Evolutionary conservation across 2,888 invertebrate species (phyloP), one percentile per base, ranked within the genome.

Genomic region (Himalopsyche anomala): DNA sequence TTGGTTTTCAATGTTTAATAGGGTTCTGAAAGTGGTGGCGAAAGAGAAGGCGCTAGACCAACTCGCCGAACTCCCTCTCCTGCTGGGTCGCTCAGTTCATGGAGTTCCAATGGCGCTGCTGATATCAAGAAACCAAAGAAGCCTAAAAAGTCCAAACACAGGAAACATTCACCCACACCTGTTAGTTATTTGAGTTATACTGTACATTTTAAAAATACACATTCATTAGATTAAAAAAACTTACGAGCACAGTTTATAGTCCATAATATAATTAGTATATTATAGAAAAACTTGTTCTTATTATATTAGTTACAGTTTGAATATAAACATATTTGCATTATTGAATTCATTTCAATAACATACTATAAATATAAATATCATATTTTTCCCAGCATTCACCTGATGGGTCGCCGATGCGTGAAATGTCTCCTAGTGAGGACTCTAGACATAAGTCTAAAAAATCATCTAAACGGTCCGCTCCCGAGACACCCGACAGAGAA

Each of bases 81-180:
- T 54, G 89, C 89, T 1, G 89, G 89, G 79, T 90, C 90, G 8
- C 82, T 81, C 28, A 87, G 85, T 88, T 91, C 91, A 87, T 88
- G 88, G 88, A 89, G 89, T 62, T 89, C 89, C 6, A 87, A 89
- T 42, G 85, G 80, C 90, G 94, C 91, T 91, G 92, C 90, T 90
- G 93, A 90, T 91, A 92, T 90, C 86, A 89, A 90, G 0, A 92
- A 92, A 88, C 91, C 91, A 86, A 93, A 92, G 90, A 93, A 93
- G 89, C 93, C 91, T 88, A 93, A 93, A 89, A 93, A 93, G 90
- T 93, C 92, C 89, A 91, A 92, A 86, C 91, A 92, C n/a, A 91
- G 92, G 83, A 92, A 92, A 89, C 92, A 91, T 88, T 92, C 92
- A 86, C 93, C 93, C 90, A 90, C 91, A 90, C 89, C 89, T 88